Evolutionary conservation across 2,797 vertebrate species (phyloP).

Genomic region (Phyllotis vaccarum): DNA sequence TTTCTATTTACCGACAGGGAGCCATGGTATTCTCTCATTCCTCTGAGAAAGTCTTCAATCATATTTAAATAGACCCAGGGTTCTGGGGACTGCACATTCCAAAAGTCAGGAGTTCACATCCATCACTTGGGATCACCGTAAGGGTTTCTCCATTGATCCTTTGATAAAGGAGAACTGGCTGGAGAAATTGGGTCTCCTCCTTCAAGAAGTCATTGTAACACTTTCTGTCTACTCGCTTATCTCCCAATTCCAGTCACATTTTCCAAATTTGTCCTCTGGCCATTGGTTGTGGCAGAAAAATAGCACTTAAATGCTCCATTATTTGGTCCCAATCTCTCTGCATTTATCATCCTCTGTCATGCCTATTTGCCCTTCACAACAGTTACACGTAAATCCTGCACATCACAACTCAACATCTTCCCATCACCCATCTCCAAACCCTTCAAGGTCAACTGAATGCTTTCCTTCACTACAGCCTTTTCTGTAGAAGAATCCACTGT

Average conservation of each 20-base stretch:
- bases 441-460: not conserved
- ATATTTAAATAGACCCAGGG: not conserved
- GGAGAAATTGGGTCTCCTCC: not conserved
- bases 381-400: not conserved
- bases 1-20: not conserved
- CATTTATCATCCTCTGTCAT: not conserved
- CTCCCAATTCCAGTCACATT: not conserved
- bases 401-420: not conserved
- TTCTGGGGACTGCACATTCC: not conserved
- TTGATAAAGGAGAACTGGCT: not conserved
- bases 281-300: not conserved
- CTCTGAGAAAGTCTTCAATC: not conserved
- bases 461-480: not conserved
- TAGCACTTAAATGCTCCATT: not conserved
- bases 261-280: not conserved
- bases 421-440: not conserved
- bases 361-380: too few relatives aligned
- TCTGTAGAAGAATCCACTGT: not conserved
- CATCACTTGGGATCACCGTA: not conserved
- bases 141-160: not conserved
- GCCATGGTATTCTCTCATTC: not conserved
- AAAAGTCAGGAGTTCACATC: not conserved
- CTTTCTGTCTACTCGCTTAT: not conserved
- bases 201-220: not conserved
- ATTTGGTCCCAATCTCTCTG: not conserved